Conservation (phyloP, 1,140 invertebrate species). For the Bombus pyrosoma region DNA sequence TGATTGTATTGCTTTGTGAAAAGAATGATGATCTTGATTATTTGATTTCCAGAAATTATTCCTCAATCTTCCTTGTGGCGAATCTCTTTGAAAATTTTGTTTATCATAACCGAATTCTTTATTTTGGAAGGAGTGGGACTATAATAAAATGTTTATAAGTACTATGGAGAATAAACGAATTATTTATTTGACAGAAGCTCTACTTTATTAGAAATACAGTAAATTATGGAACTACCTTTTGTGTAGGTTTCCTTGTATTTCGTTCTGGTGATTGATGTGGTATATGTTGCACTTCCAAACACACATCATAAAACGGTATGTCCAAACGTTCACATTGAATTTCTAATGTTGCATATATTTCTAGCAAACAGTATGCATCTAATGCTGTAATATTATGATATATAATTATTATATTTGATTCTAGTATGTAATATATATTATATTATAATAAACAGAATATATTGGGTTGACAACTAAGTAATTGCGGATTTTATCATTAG, state of each 20-base stretch:
- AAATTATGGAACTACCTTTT: constrained; percentile 44
- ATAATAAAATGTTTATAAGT: constrained; percentile 12
- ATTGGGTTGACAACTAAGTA: too few species aligned
- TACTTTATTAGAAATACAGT: too few species aligned
- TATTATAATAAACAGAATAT: neutral
- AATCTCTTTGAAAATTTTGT: neutral
- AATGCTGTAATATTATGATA: constrained; percentile 83
- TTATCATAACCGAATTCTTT: too few species aligned
- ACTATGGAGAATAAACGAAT: neutral
- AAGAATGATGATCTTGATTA: neutral
- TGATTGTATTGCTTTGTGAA: neutral
- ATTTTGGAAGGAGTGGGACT: neutral
- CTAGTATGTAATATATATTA: neutral
- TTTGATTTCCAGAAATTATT: neutral
- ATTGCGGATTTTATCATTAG: too few species aligned
- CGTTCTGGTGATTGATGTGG: constrained; percentile 76
- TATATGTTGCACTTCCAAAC: constrained; percentile 80
- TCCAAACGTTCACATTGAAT: constrained; percentile 80
- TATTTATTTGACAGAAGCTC: neutral
- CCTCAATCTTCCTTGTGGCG: neutral
- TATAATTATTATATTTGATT: neutral
- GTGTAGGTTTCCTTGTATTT: constrained; percentile 67
- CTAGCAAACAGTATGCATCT: constrained; percentile 90
- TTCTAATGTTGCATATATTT: constrained; percentile 87
- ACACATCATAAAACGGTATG: constrained; percentile 85